phyloP scores from a whole-genome alignment of 1,140 invertebrate species.

The Paralvinella palmiformis region DNA sequence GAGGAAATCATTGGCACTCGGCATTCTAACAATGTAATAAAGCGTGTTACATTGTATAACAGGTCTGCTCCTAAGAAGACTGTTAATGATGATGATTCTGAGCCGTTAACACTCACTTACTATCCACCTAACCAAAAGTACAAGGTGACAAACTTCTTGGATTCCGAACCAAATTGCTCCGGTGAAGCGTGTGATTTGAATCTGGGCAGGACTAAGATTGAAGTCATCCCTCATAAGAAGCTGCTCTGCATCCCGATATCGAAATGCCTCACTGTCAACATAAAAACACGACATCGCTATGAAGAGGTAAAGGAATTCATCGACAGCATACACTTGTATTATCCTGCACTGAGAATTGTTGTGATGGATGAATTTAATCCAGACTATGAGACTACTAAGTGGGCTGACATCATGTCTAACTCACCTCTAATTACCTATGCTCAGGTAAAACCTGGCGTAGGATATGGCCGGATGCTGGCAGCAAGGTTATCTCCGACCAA shows the following conservation, averaged over 20 bases:
- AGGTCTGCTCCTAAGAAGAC: too few relatives aligned
- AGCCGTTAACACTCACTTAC: too few relatives aligned
- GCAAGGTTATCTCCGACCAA: neutral
- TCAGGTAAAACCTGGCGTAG: neutral
- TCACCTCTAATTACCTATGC: neutral
- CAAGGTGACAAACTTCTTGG: too few relatives aligned
- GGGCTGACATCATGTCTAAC: too few relatives aligned
- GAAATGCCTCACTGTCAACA: neutral
- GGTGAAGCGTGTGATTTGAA: neutral
- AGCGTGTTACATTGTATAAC: too few relatives aligned
- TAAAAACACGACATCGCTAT: neutral
- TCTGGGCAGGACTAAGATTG: neutral
- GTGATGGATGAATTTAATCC: neutral
- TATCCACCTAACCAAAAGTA: too few relatives aligned
- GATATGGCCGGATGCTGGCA: neutral
- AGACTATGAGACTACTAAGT: neutral
- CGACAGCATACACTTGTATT: neutral
- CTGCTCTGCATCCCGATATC: too few relatives aligned
- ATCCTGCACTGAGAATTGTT: neutral
- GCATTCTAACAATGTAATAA: too few relatives aligned
- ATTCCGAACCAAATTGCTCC: neutral
- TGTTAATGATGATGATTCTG: too few relatives aligned
- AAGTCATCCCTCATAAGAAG: too few relatives aligned
- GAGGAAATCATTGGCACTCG: too few relatives aligned
- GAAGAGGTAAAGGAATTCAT: neutral